A percentile compares a stretch with the other conserved stretches of the same genome.
Evolutionary conservation across 2,797 vertebrate genomes (phyloP).

Genomic region (Anableps anableps): DNA sequence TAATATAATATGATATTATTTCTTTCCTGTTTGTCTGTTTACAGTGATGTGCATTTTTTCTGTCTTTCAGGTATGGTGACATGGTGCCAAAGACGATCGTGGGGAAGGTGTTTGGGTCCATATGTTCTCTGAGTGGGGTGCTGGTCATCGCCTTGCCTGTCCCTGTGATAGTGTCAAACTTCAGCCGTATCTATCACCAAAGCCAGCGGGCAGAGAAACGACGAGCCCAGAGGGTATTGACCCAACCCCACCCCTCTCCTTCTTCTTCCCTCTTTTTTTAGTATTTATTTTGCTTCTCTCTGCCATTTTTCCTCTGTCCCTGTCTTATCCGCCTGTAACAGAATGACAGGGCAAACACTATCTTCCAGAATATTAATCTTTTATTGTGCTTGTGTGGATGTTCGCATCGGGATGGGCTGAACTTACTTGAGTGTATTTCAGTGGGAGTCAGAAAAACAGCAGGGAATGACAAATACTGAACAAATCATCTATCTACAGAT

Average conservation of each 20-base stretch:
- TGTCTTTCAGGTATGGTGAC: constrained; percentile 90
- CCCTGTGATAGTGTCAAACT: constrained; percentile 97
- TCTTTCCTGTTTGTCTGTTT: constrained; percentile 32
- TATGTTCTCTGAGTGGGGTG: constrained; percentile 95
- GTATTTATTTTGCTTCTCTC: constrained; percentile 58
- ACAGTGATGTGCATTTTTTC: constrained; percentile 35
- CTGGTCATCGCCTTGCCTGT: constrained; percentile 95
- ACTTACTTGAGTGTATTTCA: constrained; percentile 64
- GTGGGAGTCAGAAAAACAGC: constrained; percentile 45
- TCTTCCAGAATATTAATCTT: constrained; percentile 72
- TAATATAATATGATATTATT: constrained; percentile 7
- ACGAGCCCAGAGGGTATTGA: constrained; percentile 90
- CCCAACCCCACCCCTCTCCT: constrained; percentile 8
- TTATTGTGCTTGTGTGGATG: constrained; percentile 62
- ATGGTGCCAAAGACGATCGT: constrained; percentile 98
- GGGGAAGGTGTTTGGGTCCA: constrained; percentile 96
- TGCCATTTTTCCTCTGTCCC: constrained; percentile 51
- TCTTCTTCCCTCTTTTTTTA: constrained; percentile 19
- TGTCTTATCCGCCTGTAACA: constrained; percentile 70
- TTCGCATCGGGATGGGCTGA: constrained; percentile 50
- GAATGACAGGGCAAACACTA: constrained; percentile 71
- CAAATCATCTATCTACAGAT: constrained; percentile 73
- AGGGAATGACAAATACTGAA: constrained; percentile 64
- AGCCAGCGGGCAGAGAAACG: constrained; percentile 95
- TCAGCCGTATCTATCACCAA: constrained; percentile 97